Evolutionary conservation across 2,888 invertebrate species (phyloP).

Genomic region (Trachelus stipa): DNA sequence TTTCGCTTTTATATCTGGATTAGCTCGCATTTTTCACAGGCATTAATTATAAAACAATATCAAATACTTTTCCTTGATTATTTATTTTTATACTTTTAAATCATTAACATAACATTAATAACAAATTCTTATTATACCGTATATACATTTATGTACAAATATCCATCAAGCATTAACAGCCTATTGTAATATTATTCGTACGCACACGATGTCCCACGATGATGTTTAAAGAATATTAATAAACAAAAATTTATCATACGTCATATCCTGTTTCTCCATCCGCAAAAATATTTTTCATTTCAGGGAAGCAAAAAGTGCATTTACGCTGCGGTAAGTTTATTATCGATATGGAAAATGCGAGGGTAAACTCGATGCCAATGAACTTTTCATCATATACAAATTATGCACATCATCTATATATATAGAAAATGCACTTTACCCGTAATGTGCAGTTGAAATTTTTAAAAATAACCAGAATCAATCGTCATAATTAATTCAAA

Average conservation of each 20-base stretch:
- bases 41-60: conserved; percentile 17
- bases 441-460: not conserved
- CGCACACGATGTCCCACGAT: not conserved
- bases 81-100: conserved; percentile 8
- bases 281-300: not conserved
- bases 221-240: not conserved
- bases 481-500: not conserved
- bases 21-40: conserved; percentile 34
- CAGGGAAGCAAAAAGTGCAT: not conserved
- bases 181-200: conserved; percentile 5
- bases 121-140: conserved; percentile 4
- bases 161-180: conserved; percentile 6
- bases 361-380: not conserved
- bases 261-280: not conserved
- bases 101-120: conserved; percentile 1
- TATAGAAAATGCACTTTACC: not conserved
- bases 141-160: conserved; percentile 6
- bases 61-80: not conserved
- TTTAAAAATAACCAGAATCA: not conserved
- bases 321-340: not conserved
- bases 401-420: no score
- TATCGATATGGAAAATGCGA: not conserved
- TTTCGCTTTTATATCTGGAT: conserved; percentile 42
- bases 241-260: not conserved
- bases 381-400: not conserved